Percentiles rank a stretch among this genome's conserved stretches.
Conservation (phyloP, 2,113 vertebrate species). For the Hymenochirus boettgeri region DNA sequence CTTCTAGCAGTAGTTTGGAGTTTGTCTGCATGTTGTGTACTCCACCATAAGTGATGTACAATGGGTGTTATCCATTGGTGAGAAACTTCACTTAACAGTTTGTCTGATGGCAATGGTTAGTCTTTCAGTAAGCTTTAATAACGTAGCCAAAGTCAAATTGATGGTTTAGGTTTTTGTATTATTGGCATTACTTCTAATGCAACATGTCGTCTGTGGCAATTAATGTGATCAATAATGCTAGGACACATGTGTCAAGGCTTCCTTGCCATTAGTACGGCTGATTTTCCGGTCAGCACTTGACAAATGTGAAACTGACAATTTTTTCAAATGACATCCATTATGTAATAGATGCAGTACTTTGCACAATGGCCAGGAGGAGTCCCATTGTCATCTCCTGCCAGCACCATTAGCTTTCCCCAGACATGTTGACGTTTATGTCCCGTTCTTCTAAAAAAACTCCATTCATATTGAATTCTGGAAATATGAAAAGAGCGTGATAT, state of each 20-base stretch:
- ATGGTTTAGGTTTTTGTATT: background rate
- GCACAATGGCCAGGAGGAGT: background rate
- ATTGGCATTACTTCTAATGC: background rate
- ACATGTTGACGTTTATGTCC: background rate
- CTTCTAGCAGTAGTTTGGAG: background rate
- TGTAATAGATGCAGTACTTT: background rate
- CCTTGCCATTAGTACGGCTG: background rate
- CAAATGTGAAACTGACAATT: background rate
- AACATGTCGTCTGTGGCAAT: background rate
- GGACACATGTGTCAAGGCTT: background rate
- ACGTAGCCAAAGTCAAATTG: background rate
- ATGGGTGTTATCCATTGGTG: background rate
- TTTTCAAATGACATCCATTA: background rate
- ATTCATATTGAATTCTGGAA: background rate
- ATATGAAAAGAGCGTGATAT: background rate
- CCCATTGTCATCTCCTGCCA: background rate
- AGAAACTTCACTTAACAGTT: background rate
- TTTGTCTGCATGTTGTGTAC: background rate
- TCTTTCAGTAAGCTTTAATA: background rate
- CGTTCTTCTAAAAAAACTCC: background rate
- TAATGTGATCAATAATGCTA: background rate
- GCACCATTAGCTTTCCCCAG: background rate
- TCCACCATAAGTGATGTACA: background rate
- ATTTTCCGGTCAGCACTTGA: background rate
- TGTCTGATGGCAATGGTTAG: background rate